phyloP scores from a whole-genome alignment of 2,113 vertebrate genomes.

The Aptenodytes forsteri region DNA sequence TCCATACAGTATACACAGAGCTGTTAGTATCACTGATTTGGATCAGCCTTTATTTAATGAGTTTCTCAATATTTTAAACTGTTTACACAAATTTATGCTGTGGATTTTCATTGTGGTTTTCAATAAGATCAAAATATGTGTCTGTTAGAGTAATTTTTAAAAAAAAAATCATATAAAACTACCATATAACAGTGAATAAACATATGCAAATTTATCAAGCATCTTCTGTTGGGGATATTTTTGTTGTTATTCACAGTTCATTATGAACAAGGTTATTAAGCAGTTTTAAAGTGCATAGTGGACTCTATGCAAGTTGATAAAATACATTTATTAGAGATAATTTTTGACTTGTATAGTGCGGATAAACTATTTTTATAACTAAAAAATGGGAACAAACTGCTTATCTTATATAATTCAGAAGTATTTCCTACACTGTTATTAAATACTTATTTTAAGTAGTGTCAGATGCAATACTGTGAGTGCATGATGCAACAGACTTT shows the following conservation, averaged over 20 bases:
- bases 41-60: neutral
- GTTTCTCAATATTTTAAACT: neutral
- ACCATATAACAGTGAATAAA: neutral
- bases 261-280: neutral
- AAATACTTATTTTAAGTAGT: neutral
- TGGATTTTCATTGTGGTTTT: neutral
- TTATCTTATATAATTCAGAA: neutral
- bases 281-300: neutral
- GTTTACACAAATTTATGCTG: neutral
- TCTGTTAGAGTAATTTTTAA: neutral
- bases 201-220: neutral
- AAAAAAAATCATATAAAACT: neutral
- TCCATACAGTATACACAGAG: neutral
- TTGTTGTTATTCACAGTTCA: neutral
- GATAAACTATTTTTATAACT: neutral
- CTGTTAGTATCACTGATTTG: neutral
- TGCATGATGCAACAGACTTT: neutral
- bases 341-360: accelerated
- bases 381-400: neutral
- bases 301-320: neutral
- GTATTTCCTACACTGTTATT: neutral
- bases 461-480: neutral
- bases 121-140: neutral
- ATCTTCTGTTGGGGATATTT: neutral
- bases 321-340: neutral